Evolutionary conservation across 2,888 invertebrate genomes (phyloP), one percentile per base, ranked within the genome.

Genomic region (Luperina testacea): DNA sequence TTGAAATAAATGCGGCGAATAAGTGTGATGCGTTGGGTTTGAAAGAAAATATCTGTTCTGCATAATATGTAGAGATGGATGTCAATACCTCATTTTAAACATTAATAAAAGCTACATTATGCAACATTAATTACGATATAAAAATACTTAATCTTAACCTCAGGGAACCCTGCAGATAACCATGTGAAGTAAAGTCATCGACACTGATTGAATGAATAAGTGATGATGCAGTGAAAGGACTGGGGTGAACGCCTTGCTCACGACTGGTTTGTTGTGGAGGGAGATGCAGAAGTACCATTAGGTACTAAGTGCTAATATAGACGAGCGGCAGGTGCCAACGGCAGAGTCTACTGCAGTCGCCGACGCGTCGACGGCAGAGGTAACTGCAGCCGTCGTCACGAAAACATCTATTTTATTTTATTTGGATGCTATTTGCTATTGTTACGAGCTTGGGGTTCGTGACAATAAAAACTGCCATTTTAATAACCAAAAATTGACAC

Each of bases 141-240:
- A 67, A 84, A 86, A 69, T 27, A 32, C 78, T 86, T 32, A 63
- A 48, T 63, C 2, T 45, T 68, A 78, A 84, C 82, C 82, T 64
- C 15, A 65, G 45, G 67, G 83, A 72, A 83, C 83, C 77, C 84
- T 72, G 20, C 24, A 72, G 83, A 83, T 83, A 83, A 75, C 27
- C 64, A 75, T 45, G 61, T 24, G 45, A 2, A 65, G 64, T 53
- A 2, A 27, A 73, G 87, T 87, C 86, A 84, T 77, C 75, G 87
- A 87, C 87, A 84, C 75, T 73, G 71, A 75, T 70, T 80, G 68
- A 87, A 88, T 87, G 77, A 81, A 82, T 86, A 87, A 81, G 38
- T 78, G 68, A 76, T 70, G 64, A 83, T 42, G 48, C 57, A 85
- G 88, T 87, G 88, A 88, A 88, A 88, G 88, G 88, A 72, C 5